Evolutionary conservation across 2,888 invertebrate species (phyloP).

Genomic region (Cyclophora albipunctata): DNA sequence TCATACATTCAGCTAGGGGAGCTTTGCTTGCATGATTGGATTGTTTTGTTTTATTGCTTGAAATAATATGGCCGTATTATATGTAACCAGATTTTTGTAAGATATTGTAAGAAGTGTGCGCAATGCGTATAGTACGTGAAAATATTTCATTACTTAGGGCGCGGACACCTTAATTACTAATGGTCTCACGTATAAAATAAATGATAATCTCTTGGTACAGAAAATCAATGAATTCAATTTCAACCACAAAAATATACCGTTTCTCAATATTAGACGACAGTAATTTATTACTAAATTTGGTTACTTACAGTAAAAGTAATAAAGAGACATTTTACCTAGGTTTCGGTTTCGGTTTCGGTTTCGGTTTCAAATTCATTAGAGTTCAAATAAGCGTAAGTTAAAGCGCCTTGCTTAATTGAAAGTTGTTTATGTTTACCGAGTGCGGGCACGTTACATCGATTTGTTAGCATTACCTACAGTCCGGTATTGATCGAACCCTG

Average conservation of each 20-base stretch:
- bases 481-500: constrained; percentile 13
- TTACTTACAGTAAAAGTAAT: too few relatives aligned
- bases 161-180: constrained; percentile 13
- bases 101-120: background rate
- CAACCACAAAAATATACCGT: too few relatives aligned
- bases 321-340: too few relatives aligned
- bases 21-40: constrained; percentile 10
- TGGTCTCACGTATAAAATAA: constrained; percentile 8
- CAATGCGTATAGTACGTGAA: constrained; percentile 6
- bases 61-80: constrained; percentile 1
- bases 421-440: constrained; percentile 14
- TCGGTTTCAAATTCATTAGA: too few relatives aligned
- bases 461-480: constrained; percentile 7
- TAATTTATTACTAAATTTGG: too few relatives aligned
- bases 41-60: constrained; percentile 8
- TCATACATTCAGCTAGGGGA: constrained; percentile 7
- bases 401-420: constrained; percentile 13
- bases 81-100: background rate
- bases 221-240: too few relatives aligned
- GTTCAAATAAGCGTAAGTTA: constrained; percentile 6
- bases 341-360: too few relatives aligned
- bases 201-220: too few relatives aligned
- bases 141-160: constrained; percentile 12
- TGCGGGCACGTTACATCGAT: constrained; percentile 12
- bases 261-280: too few relatives aligned